phyloP scores from a whole-genome alignment of 2,797 vertebrate species.

The Pantherophis vulpinus region DNA sequence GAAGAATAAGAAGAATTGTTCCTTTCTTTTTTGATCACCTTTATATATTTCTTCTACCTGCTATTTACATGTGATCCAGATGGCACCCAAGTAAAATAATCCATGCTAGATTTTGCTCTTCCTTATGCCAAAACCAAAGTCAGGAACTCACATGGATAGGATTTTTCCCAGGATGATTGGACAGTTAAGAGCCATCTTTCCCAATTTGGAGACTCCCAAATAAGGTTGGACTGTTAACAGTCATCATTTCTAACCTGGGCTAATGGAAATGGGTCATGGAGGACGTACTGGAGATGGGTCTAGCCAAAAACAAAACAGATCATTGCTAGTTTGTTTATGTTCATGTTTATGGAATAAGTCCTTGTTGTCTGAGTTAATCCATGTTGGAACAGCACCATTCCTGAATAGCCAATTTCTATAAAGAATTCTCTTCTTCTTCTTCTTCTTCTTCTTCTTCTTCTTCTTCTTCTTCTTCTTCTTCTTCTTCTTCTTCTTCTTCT shows the following conservation, averaged over 20 bases:
- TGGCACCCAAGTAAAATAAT: not conserved
- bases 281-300: not conserved
- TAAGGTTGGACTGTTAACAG: not conserved
- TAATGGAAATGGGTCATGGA: not conserved
- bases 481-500: too few relatives aligned
- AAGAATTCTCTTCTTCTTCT: too few relatives aligned
- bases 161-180: not conserved
- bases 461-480: not conserved
- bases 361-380: not conserved
- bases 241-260: not conserved
- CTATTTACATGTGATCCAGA: not conserved
- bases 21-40: not conserved
- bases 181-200: not conserved
- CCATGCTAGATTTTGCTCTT: not conserved
- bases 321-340: not conserved
- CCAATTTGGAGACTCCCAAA: not conserved
- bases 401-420: not conserved
- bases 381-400: not conserved
- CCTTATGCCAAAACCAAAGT: constrained; percentile 1
- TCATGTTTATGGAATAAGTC: not conserved
- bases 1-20: not conserved
- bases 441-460: not conserved
- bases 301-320: not conserved
- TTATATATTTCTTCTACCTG: not conserved
- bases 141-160: not conserved